Evolutionary conservation across 2,888 invertebrate genomes (phyloP), one percentile per base, ranked within the genome.

Genomic region (Hyppa rectilinea): DNA sequence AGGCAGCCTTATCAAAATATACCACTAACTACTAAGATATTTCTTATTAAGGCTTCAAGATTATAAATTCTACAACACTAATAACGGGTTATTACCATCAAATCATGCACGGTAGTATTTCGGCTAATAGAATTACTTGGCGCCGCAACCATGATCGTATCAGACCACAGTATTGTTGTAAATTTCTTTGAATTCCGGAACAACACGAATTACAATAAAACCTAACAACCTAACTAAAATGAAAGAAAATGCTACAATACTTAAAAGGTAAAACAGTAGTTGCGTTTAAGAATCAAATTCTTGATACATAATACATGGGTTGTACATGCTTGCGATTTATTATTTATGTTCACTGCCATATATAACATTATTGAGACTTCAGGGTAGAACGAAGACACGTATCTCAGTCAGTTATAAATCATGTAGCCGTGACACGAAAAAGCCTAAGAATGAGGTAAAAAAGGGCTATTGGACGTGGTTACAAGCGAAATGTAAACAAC

Each of bases 371-470:
- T 82, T 80, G 67, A 74, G 69, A 80, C 58, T 70, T 78, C 40
- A 50, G 49, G 62, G 61, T 66, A 58, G 40, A 71, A 62, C 45
- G 68, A 73, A 80, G 80, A 82, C 76, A 85, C 76, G 76, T 82
- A 66, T 82, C 83, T 79, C 61, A 59, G 59, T 66, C 67, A 62
- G 83, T 69, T 76, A 76, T 82, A 82, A 84, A 82, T 84, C 76
- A 82, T 82, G 80, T 82, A 80, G 34, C 67, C 65, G 64, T 85
- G 80, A 76, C 80, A 82, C 29, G 56, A 80, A 82, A 75, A 84
- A 71, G 67, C 71, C 73, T 70, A 68, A 74, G 66, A 75, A 76
- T 71, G 64, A 80, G 63, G 76, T 49, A 70, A 50, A 47, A 79
- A 58, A n/a, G 59, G 66, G 36, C 67, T 82, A 68, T 69, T 65